A percentile compares a stretch with the other conserved stretches of the same genome.
Evolutionary conservation across 2,797 vertebrate genomes (phyloP).

Genomic region (Scyliorhinus canicula): DNA sequence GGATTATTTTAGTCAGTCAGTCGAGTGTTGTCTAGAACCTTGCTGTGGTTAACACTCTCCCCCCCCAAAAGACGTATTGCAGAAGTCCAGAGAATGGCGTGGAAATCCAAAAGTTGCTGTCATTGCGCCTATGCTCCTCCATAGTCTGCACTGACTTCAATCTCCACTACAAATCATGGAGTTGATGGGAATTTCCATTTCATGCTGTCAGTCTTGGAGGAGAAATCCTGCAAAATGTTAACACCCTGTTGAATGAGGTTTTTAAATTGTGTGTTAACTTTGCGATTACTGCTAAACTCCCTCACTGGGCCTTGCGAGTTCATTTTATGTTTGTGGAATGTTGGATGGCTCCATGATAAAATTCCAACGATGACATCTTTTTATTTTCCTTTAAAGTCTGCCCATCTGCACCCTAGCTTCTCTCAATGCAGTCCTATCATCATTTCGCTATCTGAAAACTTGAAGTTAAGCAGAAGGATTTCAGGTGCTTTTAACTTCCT

Average conservation of each 20-base stretch:
- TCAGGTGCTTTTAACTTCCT: not conserved
- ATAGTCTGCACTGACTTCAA: not conserved
- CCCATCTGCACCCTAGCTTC: not conserved
- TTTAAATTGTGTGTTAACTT: too few relatives aligned
- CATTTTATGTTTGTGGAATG: not conserved
- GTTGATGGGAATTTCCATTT: not conserved
- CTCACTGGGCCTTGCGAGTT: not conserved
- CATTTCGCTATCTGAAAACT: not conserved
- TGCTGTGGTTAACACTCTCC: too few relatives aligned
- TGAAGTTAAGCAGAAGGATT: not conserved
- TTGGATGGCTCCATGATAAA: not conserved
- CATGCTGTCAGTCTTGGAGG: not conserved
- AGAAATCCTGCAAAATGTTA: not conserved
- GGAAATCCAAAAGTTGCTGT: not conserved
- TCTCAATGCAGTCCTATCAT: not conserved
- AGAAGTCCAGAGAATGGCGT: not conserved
- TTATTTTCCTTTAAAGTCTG: not conserved
- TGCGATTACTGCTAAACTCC: not conserved
- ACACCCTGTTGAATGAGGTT: not conserved
- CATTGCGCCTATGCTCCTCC: not conserved
- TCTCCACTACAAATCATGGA: not conserved
- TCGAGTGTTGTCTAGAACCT: not conserved
- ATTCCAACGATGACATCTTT: not conserved
- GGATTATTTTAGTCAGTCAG: not conserved
- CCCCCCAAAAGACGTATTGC: too few relatives aligned